Evolutionary conservation across 2,888 invertebrate species (phyloP), one percentile per base, ranked within the genome.

Genomic region (Brassicogethes aeneus): DNA sequence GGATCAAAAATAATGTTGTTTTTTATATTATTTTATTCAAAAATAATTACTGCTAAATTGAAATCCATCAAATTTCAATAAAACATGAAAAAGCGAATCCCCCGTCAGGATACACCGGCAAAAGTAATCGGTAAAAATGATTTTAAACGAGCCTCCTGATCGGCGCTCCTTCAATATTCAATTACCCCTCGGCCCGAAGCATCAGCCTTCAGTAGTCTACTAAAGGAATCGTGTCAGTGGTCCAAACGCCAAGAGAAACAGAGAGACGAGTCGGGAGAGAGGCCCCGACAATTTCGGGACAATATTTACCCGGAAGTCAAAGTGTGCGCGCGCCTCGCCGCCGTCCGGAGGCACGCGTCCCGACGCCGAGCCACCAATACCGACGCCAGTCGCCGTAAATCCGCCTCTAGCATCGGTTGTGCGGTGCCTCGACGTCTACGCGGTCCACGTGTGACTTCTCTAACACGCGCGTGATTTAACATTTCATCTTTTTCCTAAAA

Each of bases 251-350:
- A 29, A 10, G 7, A n/a, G 13, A 33, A 33, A 5, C 15, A n/a
- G 12, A 15, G 34, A 2, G 12, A 3, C 13, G 10, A 15, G 34
- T n/a, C 33, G 34, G 15, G 13, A 15, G 3, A 10, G 23, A 23
- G 23, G 10, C 23, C 5, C 5, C 23, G 23, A 23, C 23, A 44
- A 45, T 50, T 50, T 46, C 45, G 46, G 49, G 3, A 3, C 42
- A 47, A 42, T 50, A 44, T 50, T 50, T 48, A 52, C 53, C 55
- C 54, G 73, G 72, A 72, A 70, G 69, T 70, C 66, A 69, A 69
- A 63, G 69, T 68, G 72, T 73, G 74, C 73, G 71, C 73, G 73
- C 74, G 70, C 70, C 52, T 36, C 47, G 48, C 46, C 49, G 50
- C 52, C 52, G 53, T 65, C 60, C 62, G 64, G 61, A 69, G 68